Percentiles rank a stretch among this genome's conserved stretches.
Evolutionary conservation across 2,113 vertebrate genomes (phyloP).

Genomic region (Alligator sinensis): DNA sequence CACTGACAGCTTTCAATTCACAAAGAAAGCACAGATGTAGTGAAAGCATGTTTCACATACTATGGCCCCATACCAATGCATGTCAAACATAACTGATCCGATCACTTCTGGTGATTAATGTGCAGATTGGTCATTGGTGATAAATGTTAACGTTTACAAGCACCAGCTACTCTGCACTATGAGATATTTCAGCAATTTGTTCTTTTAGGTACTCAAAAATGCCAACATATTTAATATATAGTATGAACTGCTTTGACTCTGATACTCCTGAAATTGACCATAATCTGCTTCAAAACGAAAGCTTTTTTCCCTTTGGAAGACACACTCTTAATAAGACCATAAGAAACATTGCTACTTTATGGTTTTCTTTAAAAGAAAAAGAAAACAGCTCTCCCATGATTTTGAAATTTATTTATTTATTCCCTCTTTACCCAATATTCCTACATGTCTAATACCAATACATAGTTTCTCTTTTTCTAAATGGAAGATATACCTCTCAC

Average conservation of each 20-base stretch:
- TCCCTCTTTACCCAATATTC: too few species aligned
- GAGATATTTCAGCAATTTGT: neutral
- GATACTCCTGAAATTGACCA: neutral
- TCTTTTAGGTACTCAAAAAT: neutral
- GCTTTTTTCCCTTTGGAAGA: neutral
- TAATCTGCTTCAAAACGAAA: neutral
- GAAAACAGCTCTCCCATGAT: neutral
- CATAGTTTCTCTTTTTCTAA: neutral
- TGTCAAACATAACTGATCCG: accelerated
- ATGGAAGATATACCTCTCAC: neutral
- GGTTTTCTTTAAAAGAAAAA: neutral
- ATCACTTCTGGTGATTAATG: accelerated
- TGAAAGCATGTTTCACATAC: neutral
- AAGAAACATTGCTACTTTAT: neutral
- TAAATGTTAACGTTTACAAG: neutral
- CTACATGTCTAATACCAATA: neutral
- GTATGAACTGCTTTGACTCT: neutral
- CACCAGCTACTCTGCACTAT: too few species aligned
- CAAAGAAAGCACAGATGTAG: neutral
- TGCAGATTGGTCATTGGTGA: neutral
- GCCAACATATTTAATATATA: neutral
- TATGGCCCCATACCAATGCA: neutral
- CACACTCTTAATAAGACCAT: neutral
- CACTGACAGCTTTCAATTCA: neutral
- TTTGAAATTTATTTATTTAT: neutral